Conservation (phyloP, 2,113 vertebrate genomes). For the Eretmochelys imbricata region DNA sequence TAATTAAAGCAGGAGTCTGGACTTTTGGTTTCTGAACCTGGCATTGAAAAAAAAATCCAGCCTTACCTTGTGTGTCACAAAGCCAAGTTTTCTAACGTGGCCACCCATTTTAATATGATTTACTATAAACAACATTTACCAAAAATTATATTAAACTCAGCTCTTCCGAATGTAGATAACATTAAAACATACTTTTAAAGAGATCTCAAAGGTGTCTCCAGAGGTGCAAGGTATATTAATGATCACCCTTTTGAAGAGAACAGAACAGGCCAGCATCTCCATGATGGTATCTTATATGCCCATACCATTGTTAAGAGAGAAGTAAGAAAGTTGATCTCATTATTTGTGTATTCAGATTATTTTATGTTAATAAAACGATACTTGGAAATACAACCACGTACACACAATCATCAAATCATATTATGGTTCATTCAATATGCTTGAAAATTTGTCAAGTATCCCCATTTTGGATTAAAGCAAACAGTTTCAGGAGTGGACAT, state of each 20-base stretch:
- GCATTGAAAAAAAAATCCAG: neutral
- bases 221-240: constrained; percentile 45
- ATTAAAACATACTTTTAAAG: constrained; percentile 68
- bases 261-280: constrained; percentile 39
- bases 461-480: neutral
- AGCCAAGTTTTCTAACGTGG: constrained; percentile 59
- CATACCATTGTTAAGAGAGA: constrained; percentile 18
- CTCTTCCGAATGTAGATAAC: constrained; percentile 56
- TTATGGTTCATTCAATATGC: neutral
- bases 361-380: constrained; percentile 21
- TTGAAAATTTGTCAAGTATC: constrained; percentile 16
- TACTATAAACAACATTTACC: constrained; percentile 62
- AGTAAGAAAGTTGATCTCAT: constrained; percentile 55
- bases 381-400: neutral
- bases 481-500: neutral
- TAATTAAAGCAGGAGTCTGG: too few species aligned
- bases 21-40: neutral
- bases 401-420: neutral
- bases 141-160: constrained; percentile 70
- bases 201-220: constrained; percentile 68
- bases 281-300: constrained; percentile 32
- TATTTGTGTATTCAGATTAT: constrained; percentile 39
- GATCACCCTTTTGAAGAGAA: neutral
- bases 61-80: constrained; percentile 14
- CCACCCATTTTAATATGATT: constrained; percentile 59